These are phyloP conservation scores for Drosophila borborema DNA, from an alignment of 2,888 invertebrate genomes.

Conservation along the genomic window DNA sequence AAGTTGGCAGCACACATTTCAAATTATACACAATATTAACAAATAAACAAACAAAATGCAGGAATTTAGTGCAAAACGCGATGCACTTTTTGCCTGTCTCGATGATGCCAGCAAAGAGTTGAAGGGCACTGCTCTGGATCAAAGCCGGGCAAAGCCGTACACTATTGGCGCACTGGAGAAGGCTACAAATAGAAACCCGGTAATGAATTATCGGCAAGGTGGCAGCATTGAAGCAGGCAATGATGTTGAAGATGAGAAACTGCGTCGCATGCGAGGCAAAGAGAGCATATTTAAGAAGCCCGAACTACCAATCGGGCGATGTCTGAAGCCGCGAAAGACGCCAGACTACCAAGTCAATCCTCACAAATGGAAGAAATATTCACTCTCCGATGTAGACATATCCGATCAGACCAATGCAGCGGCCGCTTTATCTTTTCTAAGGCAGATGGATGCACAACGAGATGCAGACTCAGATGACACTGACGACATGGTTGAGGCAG, in stretches of 20 bases:
- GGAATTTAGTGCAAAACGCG: constrained; percentile 88
- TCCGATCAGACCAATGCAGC: constrained; percentile 91
- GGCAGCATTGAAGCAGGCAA: constrained; percentile 37
- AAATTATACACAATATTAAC: constrained; percentile 73
- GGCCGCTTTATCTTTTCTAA: constrained; percentile 92
- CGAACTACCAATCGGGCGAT: constrained; percentile 88
- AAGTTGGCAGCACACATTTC: constrained; percentile 35
- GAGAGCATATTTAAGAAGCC: constrained; percentile 93
- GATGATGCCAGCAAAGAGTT: constrained; percentile 87
- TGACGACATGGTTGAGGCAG: constrained; percentile 32
- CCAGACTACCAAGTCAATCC: constrained; percentile 89
- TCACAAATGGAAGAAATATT: constrained; percentile 93
- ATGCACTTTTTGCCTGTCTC: constrained; percentile 89
- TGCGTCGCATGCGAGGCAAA: constrained; percentile 83
- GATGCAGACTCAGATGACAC: constrained; percentile 58
- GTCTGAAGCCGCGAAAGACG: constrained; percentile 86
- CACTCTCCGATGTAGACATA: constrained; percentile 92
- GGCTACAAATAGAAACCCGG: constrained; percentile 57
- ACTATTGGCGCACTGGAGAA: constrained; percentile 84
- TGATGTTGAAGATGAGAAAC: constrained; percentile 48
- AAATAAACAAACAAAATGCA: constrained; percentile 71
- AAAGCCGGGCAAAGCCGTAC: constrained; percentile 67
- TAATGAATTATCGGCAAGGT: constrained; percentile 71
- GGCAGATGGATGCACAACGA: constrained; percentile 88
- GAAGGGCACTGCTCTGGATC: constrained; percentile 85